Base-by-base conservation (phyloP, 2,797 vertebrate species). In the Scarus forsteni region DNA sequence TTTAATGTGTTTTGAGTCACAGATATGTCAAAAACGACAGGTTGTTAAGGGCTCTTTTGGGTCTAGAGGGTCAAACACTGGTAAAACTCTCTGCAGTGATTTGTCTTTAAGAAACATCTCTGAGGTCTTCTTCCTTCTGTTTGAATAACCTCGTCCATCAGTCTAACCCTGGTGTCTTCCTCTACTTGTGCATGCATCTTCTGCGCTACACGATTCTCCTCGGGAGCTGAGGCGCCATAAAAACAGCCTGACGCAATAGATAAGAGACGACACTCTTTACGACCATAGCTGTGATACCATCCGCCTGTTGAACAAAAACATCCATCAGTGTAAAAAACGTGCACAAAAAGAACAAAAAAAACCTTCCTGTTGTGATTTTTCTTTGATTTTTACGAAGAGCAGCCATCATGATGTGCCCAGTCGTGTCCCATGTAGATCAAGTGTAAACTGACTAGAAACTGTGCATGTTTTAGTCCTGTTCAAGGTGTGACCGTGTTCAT, bases 381-480 rank as follows among this genome's bases (percentile, higher is more conserved):
- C 10, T 52, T 79, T 68, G 1, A 15, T 61, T 80, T 83, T 73
- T 54, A 59, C 80, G 49, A 73, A 80, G 84, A 81, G 70, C 88
- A 76, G 78, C 77, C 85, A 87, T 88, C 80, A 77, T 93, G 87
- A 92, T 83, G 81, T 93, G 92, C 95, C 92, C 92, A 89, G 91
- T 90, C 81, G 88, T 88, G 92, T 96, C 93, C 81, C 94, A 92
- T 91, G 94, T 96, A 96, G 96, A 95, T 95, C 90, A 86, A 94
- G 88, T 89, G 85, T 94, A 94, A 93, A 93, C 87, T 89, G 93
- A 93, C 94, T 91, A 92, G 88, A 94, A 93, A 72, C 95, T 91
- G 94, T 98, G 97, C 96, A 97, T 98, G 97, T 96, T 95, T 90
- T 95, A 95, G 94, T 94, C 95, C 93, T 93, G 88, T 93, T 94